A percentile compares a stretch with the other conserved stretches of the same genome.
Evolutionary conservation across 2,113 vertebrate species (phyloP).

Genomic region (Sinosuthora webbiana): DNA sequence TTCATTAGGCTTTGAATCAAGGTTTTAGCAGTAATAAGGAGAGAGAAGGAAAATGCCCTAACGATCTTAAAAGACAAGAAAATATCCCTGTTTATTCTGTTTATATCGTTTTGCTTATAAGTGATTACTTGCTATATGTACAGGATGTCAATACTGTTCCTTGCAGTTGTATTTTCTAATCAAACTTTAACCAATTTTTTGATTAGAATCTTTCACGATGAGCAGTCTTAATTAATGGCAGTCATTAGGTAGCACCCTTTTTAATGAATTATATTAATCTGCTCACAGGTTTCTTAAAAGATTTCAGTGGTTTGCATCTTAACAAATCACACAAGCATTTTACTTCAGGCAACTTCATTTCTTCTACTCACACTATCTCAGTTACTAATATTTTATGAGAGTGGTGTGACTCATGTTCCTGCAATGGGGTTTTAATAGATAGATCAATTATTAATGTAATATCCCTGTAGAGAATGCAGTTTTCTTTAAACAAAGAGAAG

Average conservation of each 20-base stretch:
- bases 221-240: conserved; percentile 41
- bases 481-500: conserved; percentile 63
- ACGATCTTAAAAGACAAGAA: background rate
- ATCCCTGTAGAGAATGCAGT: background rate
- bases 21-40: background rate
- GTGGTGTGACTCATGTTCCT: conserved; percentile 60
- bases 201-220: conserved; percentile 23
- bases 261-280: conserved; percentile 28
- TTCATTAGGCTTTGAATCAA: background rate
- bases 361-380: conserved; percentile 5
- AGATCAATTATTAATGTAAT: conserved; percentile 71
- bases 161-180: conserved; percentile 27
- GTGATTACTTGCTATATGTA: background rate
- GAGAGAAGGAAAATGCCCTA: background rate
- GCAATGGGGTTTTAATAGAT: conserved; percentile 26
- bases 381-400: conserved; percentile 67
- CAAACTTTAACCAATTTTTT: conserved; percentile 13
- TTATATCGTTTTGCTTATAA: background rate
- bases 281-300: conserved; percentile 21
- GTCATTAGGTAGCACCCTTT: conserved; percentile 2
- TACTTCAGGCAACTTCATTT: conserved; percentile 13
- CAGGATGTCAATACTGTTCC: background rate
- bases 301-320: conserved; percentile 25
- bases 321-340: conserved; percentile 23
- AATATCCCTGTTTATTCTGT: background rate